Conservation (phyloP, 2,888 invertebrate genomes). For the Polyploca ridens region DNA sequence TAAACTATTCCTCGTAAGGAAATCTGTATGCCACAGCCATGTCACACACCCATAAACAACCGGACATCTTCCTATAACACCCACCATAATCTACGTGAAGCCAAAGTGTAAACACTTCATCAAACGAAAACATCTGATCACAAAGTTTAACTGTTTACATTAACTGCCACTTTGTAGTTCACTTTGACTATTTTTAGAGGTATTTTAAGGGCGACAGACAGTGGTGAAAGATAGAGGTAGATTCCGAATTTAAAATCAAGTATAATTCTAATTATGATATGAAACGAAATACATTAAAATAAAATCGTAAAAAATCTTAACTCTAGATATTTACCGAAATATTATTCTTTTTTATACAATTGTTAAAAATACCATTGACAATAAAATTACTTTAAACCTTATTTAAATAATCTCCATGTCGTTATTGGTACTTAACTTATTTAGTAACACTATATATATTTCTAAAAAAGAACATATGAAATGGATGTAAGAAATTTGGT, state of each 20-base stretch:
- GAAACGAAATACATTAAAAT: too few species aligned
- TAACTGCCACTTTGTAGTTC: constrained; percentile 39
- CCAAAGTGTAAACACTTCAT: constrained; percentile 34
- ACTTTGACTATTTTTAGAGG: constrained; percentile 45
- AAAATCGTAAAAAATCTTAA: too few species aligned
- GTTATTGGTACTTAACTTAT: too few species aligned
- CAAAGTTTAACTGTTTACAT: constrained; percentile 40
- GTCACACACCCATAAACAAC: not conserved
- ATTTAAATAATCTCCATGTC: too few species aligned
- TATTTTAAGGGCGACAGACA: constrained; percentile 14
- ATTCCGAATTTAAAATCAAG: not conserved
- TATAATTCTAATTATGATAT: too few species aligned
- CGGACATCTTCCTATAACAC: constrained; percentile 3
- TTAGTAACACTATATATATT: too few species aligned
- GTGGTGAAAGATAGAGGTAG: constrained; percentile 5
- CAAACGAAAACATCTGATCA: constrained; percentile 34
- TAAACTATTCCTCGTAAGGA: not conserved
- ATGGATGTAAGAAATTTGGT: too few species aligned
- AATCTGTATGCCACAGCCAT: not conserved
- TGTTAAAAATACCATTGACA: too few species aligned
- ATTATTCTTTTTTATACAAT: too few species aligned
- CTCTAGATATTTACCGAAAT: too few species aligned
- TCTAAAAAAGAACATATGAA: too few species aligned
- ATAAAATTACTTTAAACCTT: too few species aligned
- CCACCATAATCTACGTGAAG: constrained; percentile 1